Base-by-base conservation (phyloP, 2,113 vertebrate species). In the Cairina moschata region DNA sequence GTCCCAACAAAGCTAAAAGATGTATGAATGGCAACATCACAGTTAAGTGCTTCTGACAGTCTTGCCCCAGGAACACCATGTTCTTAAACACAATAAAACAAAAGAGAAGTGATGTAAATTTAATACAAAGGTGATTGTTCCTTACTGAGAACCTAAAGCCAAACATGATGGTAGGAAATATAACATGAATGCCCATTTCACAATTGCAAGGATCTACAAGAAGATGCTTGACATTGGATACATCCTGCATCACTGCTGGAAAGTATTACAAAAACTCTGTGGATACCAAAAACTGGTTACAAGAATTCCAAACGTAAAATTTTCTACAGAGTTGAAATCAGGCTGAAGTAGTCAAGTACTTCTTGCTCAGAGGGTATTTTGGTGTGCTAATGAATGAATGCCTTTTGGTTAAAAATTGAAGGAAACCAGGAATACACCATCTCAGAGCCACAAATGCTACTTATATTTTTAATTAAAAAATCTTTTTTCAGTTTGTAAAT, bases 401-500 rank as follows among this genome's bases (percentile, higher is more conserved):
- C 26, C 75, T 91, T 76, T 42, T 50, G 21, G 9, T 56, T 55
- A 77, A 81, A 80, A 86, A 71, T 0, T 74, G 67, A 92, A 87
- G 21, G 20, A 92, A 95, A 81, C 7, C 29, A 90, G 88, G 58
- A 83, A 88, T 48, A 78, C 17, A 88, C 22, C 5, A 8, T 77
- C 34, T 82, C 65, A 44, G 89, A 93, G 52, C 17, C 73, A 66
- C 32, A 86, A 69, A 11, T 76, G 69, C 31, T 29, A 54, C 42
- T 16, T 55, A 4, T 78, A 17, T 59, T 84, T 94, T 91, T 91
- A 95, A 81, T 84, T 84, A 76, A 81, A 77, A 62, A 23, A 66
- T 28, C 38, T 46, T 11, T 11, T 21, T 50, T 32, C 7, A 42
- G 54, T 72, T 81, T 65, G 26, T 42, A 75, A 92, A 71, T 50